Evolutionary conservation across 2,888 invertebrate genomes (phyloP).

Genomic region (Esperia sulphurella): DNA sequence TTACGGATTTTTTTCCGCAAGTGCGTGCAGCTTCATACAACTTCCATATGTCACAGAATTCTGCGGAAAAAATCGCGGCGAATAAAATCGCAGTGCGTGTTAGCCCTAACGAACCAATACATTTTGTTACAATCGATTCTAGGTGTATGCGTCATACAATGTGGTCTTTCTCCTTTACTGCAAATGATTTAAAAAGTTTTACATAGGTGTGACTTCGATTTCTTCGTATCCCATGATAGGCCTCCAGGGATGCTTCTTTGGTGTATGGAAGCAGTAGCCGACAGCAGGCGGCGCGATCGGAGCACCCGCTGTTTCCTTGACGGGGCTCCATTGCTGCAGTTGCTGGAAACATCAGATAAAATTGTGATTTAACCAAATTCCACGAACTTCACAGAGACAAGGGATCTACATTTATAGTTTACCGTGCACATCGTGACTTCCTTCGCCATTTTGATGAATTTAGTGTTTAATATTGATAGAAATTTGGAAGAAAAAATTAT

Average conservation of each 20-base stretch:
- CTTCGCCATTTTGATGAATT: slow-evolving; percentile 57
- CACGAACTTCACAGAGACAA: neutral
- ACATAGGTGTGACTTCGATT: slow-evolving; percentile 86
- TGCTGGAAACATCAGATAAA: slow-evolving; percentile 68
- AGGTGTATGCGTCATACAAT: too few relatives aligned
- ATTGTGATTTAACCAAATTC: neutral
- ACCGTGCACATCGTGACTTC: slow-evolving; percentile 74
- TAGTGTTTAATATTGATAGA: slow-evolving; percentile 14
- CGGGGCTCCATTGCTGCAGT: slow-evolving; percentile 88
- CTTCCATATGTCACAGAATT: too few relatives aligned
- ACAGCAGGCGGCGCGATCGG: slow-evolving; percentile 82
- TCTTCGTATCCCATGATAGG: slow-evolving; percentile 89
- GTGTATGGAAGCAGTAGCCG: slow-evolving; percentile 85
- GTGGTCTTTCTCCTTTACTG: too few relatives aligned
- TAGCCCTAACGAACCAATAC: too few relatives aligned
- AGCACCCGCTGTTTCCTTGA: slow-evolving; percentile 82
- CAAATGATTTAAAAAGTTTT: slow-evolving; percentile 14
- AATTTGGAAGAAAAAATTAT: slow-evolving; percentile 24
- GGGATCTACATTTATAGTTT: slow-evolving; percentile 16
- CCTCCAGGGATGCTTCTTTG: slow-evolving; percentile 88
- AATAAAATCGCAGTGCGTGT: too few relatives aligned
- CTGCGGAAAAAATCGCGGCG: too few relatives aligned
- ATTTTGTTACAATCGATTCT: too few relatives aligned
- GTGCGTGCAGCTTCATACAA: too few relatives aligned
- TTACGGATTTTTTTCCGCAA: too few relatives aligned